These are phyloP conservation scores for Lepidocyrtoides sp. DNA, from an alignment of 2,888 invertebrate species.

Conservation along the genomic window DNA sequence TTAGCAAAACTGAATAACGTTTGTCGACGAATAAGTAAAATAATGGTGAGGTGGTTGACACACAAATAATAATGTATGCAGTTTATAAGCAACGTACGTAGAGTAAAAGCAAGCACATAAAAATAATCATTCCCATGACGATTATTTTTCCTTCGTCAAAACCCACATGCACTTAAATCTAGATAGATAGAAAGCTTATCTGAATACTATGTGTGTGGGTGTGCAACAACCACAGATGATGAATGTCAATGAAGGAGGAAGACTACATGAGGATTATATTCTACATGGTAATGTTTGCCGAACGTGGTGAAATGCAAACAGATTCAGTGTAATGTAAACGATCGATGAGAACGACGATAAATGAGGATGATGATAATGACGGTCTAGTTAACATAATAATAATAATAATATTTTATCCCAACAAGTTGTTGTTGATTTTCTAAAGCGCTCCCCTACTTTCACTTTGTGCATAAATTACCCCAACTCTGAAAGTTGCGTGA, in stretches of 20 bases:
- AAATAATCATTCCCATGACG: no score
- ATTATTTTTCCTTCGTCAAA: no score
- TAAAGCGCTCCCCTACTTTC: background rate
- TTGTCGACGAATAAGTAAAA: background rate
- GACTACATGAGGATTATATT: background rate
- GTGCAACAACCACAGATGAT: no score
- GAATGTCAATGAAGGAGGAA: background rate
- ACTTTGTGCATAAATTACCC: slow-evolving; percentile 47
- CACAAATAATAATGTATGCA: background rate
- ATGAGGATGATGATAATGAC: slow-evolving; percentile 1
- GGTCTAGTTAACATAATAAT: slow-evolving; percentile 27
- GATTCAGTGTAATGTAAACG: background rate
- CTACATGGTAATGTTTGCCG: background rate
- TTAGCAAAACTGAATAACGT: no score
- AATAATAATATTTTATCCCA: background rate
- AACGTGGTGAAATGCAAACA: slow-evolving; percentile 2
- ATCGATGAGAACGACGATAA: background rate
- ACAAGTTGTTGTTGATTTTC: slow-evolving; percentile 27
- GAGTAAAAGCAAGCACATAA: no score
- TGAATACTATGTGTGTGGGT: no score
- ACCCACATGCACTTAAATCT: no score
- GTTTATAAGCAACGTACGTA: background rate
- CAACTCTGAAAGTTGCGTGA: slow-evolving; percentile 9
- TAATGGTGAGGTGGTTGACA: background rate
- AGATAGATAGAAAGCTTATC: no score